Evolutionary conservation across 2,113 vertebrate genomes (phyloP).

Genomic region (Trogon surrucura): DNA sequence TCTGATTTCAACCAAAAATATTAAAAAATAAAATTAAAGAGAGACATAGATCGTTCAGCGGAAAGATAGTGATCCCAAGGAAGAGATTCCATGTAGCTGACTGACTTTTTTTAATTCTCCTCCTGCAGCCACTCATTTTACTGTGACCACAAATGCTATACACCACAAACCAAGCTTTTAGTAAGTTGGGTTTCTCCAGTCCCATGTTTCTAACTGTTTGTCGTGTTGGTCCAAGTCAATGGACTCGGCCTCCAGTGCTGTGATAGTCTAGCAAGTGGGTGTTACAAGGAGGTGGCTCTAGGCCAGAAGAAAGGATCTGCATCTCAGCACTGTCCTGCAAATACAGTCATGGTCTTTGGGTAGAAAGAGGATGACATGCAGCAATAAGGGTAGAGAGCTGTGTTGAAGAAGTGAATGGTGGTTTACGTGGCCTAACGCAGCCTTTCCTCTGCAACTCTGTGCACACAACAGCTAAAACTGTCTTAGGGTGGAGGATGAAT

Average conservation of each 20-base stretch:
- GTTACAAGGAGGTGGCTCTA: neutral
- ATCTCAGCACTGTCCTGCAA: neutral
- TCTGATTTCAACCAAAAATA: neutral
- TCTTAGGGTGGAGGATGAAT: neutral
- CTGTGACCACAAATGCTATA: neutral
- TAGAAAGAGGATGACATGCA: neutral
- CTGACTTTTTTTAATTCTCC: neutral
- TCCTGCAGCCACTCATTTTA: accelerated
- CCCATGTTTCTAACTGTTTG: neutral
- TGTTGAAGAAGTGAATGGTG: neutral
- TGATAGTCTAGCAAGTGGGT: neutral
- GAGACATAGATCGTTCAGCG: neutral
- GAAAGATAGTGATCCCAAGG: neutral
- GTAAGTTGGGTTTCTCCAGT: neutral
- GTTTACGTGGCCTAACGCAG: neutral
- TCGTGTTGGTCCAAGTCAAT: neutral
- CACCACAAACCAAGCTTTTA: no score
- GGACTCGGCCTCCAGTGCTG: neutral
- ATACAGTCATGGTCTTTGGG: neutral
- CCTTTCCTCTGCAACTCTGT: neutral
- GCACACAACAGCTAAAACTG: neutral
- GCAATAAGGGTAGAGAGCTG: neutral
- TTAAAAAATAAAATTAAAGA: neutral
- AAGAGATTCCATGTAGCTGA: neutral
- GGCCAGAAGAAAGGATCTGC: neutral